These are phyloP conservation scores for Phortica variegata DNA, from an alignment of 1,140 invertebrate genomes.

Conservation along the genomic window DNA sequence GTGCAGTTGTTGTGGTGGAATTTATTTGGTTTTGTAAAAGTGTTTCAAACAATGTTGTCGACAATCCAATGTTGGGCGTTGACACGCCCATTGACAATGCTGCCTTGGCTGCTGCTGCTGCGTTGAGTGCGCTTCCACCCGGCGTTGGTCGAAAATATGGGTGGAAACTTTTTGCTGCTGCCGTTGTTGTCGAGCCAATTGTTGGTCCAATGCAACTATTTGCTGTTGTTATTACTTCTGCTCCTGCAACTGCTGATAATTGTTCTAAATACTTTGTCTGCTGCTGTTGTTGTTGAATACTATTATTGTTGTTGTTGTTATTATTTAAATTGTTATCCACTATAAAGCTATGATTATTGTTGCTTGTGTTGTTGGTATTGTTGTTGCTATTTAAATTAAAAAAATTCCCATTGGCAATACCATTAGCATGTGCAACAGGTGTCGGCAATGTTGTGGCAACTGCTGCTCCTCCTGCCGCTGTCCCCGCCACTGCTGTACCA, in stretches of 20 bases:
- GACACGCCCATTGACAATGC: conserved; percentile 6
- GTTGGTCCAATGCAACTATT: too few species aligned
- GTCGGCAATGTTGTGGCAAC: conserved; percentile 27
- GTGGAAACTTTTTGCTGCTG: conserved; percentile 49
- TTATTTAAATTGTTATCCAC: conserved; percentile 49
- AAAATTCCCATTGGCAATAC: conserved; percentile 24
- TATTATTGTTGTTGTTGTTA: conserved; percentile 28
- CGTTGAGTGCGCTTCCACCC: conserved; percentile 9
- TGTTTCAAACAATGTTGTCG: conserved; percentile 53
- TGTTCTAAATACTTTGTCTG: conserved; percentile 42
- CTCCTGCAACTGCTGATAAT: conserved; percentile 32
- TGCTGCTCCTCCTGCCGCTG: conserved; percentile 14
- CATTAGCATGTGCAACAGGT: conserved; percentile 49
- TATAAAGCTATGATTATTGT: conserved; percentile 13
- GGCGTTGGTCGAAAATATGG: conserved; percentile 41
- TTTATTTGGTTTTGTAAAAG: conserved; percentile 55
- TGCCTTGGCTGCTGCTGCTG: conserved; percentile 8
- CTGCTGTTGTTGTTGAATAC: conserved; percentile 23
- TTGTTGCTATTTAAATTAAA: conserved; percentile 19
- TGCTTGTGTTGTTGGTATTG: conserved; percentile 33
- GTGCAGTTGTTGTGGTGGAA: conserved; percentile 38
- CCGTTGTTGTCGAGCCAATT: too few species aligned
- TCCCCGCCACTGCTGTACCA: conserved; percentile 8
- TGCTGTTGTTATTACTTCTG: conserved; percentile 43
- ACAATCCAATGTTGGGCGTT: conserved; percentile 24